phyloP scores from a whole-genome alignment of 2,113 vertebrate species.

The Garra rufa region DNA sequence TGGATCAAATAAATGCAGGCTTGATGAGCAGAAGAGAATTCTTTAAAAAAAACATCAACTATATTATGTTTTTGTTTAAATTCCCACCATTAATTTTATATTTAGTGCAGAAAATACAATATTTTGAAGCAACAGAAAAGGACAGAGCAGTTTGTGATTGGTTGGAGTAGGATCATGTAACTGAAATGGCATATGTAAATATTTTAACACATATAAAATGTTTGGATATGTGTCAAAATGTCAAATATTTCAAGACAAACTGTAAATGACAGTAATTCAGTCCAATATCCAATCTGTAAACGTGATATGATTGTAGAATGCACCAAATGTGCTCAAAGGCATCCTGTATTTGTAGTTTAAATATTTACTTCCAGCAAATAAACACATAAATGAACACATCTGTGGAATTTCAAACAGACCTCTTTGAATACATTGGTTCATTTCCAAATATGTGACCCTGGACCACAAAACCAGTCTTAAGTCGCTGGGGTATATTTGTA shows the following conservation, averaged over 20 bases:
- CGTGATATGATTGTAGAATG: not conserved
- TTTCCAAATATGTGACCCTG: too few relatives aligned
- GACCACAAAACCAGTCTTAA: too few relatives aligned
- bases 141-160: not conserved
- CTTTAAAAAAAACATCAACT: too few relatives aligned
- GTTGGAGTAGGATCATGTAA: not conserved
- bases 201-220: not conserved
- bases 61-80: not conserved
- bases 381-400: conserved; percentile 31
- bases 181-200: not conserved
- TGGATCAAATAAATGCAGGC: too few relatives aligned
- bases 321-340: not conserved
- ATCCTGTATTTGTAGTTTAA: not conserved
- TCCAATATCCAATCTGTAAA: not conserved
- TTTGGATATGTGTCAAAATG: not conserved
- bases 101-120: not conserved
- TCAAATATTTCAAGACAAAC: not conserved
- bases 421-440: conserved; percentile 34
- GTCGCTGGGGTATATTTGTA: too few relatives aligned
- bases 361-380: conserved; percentile 30
- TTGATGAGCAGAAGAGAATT: too few relatives aligned
- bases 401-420: conserved; percentile 36
- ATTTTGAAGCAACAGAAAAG: not conserved
- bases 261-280: not conserved
- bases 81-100: not conserved